Evolutionary conservation across 2,113 vertebrate species (phyloP), one percentile per base, ranked within the genome.

Genomic region (Rallus limicola): DNA sequence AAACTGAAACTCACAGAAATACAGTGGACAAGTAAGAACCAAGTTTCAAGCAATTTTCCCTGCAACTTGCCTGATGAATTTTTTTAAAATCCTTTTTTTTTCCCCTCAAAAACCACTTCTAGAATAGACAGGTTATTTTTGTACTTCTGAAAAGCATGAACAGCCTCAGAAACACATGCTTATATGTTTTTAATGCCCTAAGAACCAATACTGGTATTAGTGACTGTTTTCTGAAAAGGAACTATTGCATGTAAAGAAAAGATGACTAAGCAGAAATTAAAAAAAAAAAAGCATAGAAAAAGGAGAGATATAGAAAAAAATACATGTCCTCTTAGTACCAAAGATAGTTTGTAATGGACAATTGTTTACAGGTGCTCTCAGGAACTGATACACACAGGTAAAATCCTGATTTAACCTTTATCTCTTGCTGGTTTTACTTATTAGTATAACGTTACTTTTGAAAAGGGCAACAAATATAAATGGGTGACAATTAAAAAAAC

Each of bases 251-350:
- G 8, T 55, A 65, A 77, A 26, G 44, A 60, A 77, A 65, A 86
- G 29, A 14, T 50, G 31, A 20, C 70, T 21, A 63, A 26, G 21
- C 11, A 62, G 13, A 79, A 83, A 62, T n/a, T 6, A 56, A 21
- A 42, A 67, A 28, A 69, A 75, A 6, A 17, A 36, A 24, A 28
- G 31, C 6, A 59, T n/a, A 67, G n/a, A 58, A 36, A 33, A 40
- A 15, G 19, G 29, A 40, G 18, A 24, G 29, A 25, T 8, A 62
- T 5, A 18, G 18, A 50, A 69, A 85, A 60, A 44, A 65, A 5
- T 0, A 3, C 0, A 38, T 9, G 6, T 40, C 58, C 33, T 46
- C 77, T 71, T 33, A 46, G 16, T 59, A 38, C 7, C 23, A 59
- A 70, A n/a, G 50, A 70, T 20, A 56, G 13, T 46, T 77, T 59